Conservation (phyloP, 1,140 invertebrate genomes). For the Vanessa tameamea region DNA sequence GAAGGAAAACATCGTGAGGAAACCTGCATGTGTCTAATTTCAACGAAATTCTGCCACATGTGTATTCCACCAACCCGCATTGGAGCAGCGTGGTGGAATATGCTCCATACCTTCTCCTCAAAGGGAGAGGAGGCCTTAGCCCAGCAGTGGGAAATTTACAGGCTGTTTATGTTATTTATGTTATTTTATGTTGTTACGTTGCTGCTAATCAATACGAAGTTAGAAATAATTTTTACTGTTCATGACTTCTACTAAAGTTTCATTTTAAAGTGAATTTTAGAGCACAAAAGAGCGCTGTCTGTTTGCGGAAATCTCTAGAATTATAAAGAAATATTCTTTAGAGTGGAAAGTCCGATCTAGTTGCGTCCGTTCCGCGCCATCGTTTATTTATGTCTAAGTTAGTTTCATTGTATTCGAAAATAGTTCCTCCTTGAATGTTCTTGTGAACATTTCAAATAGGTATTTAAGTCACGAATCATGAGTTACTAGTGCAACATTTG, state of each 20-base stretch:
- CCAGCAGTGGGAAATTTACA: no score
- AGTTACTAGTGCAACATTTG: no score
- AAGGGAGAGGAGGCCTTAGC: no score
- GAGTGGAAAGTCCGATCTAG: constrained; percentile 13
- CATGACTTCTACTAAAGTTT: constrained; percentile 20
- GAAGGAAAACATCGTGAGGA: no score
- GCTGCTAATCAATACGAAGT: not conserved
- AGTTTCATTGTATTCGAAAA: constrained; percentile 18
- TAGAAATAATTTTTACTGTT: constrained; percentile 2
- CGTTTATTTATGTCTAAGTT: constrained; percentile 23
- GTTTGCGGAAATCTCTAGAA: constrained; percentile 22
- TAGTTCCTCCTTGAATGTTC: not conserved
- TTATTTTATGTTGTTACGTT: no score
- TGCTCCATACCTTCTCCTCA: no score
- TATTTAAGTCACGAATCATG: no score
- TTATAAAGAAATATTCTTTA: constrained; percentile 20
- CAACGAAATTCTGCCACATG: no score
- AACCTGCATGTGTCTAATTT: no score
- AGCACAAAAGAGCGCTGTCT: constrained; percentile 24
- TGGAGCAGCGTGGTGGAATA: no score
- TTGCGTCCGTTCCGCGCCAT: constrained; percentile 12
- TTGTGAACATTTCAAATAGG: not conserved
- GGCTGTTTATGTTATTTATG: no score
- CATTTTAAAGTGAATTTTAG: constrained; percentile 26
- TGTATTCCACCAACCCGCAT: no score